Evolutionary conservation across 35 echinoderm and acorn worm genomes (phyloP).

Genomic region (Heliocidaris erythrogramma): DNA sequence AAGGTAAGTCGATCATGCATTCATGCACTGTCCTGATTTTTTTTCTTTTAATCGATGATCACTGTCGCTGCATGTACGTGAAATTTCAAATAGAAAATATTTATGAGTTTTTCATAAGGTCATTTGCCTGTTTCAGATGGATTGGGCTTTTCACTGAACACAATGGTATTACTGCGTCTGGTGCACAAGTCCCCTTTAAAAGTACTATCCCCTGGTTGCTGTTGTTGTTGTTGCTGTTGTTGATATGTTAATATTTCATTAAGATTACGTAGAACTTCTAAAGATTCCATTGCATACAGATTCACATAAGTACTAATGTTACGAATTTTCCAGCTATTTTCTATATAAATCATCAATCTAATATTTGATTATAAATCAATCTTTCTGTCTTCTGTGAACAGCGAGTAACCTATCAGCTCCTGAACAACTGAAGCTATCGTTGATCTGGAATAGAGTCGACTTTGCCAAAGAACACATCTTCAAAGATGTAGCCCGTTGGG

Average conservation of each 20-base stretch:
- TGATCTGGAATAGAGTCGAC: slow-evolving; percentile 91
- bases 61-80: too few species aligned
- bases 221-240: too few species aligned
- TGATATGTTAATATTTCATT: too few species aligned
- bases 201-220: too few species aligned
- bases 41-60: too few species aligned
- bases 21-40: neutral
- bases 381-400: neutral
- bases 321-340: neutral
- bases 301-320: neutral
- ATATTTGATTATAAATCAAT: neutral
- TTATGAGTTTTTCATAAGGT: too few species aligned
- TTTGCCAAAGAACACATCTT: slow-evolving; percentile 90
- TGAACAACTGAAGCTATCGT: slow-evolving; percentile 82
- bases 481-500: slow-evolving; percentile 50
- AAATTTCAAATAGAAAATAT: too few species aligned
- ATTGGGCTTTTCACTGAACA: too few species aligned
- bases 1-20: slow-evolving; percentile 60
- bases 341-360: neutral
- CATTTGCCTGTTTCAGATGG: too few species aligned
- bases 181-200: too few species aligned
- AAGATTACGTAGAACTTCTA: too few species aligned
- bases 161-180: too few species aligned
- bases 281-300: neutral
- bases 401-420: slow-evolving; percentile 74